phyloP scores from a whole-genome alignment of 2,113 vertebrate species.

The Polyodon spathula region DNA sequence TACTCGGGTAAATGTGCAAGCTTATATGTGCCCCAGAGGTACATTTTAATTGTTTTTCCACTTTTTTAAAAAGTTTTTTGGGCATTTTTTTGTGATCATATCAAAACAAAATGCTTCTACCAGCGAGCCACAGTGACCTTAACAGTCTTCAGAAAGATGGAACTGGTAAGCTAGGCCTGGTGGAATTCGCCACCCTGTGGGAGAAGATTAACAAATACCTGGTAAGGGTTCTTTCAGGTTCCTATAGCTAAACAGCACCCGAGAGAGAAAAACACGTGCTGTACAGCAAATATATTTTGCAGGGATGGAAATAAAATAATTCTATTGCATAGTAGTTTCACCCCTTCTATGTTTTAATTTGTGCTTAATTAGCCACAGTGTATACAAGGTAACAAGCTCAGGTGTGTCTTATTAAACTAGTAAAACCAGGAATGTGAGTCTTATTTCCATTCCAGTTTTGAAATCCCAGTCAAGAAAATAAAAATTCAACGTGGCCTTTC shows the following conservation, averaged over 20 bases:
- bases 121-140: constrained; percentile 20
- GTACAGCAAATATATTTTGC: not conserved
- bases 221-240: constrained; percentile 27
- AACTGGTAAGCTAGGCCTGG: constrained; percentile 43
- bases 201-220: constrained; percentile 54
- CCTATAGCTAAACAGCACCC: too few species aligned
- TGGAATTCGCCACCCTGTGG: constrained; percentile 53
- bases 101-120: not conserved
- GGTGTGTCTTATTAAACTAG: too few species aligned
- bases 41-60: not conserved
- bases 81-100: not conserved
- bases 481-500: too few species aligned
- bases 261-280: not conserved
- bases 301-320: not conserved
- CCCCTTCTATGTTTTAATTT: too few species aligned
- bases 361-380: not conserved
- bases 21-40: not conserved
- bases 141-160: constrained; percentile 47
- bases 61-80: not conserved
- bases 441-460: not conserved
- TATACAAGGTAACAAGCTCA: not conserved
- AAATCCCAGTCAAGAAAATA: too few species aligned
- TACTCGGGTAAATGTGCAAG: too few species aligned
- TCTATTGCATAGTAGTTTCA: too few species aligned
- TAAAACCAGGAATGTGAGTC: not conserved